Evolutionary conservation across 2,113 vertebrate genomes (phyloP).

Genomic region (Menura novaehollandiae): DNA sequence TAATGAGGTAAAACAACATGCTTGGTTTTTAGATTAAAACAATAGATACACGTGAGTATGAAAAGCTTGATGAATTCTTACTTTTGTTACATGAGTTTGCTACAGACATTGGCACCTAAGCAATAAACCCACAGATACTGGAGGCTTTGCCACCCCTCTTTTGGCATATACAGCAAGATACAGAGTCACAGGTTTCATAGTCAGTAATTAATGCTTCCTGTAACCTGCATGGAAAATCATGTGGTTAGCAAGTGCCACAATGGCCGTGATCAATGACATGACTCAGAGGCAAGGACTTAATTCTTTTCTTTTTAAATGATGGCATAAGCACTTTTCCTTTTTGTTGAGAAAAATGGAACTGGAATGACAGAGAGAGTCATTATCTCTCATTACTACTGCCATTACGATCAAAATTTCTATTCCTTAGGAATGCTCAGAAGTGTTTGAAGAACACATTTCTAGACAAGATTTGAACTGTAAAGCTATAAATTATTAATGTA

Average conservation of each 20-base stretch:
- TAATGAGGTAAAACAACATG: not conserved
- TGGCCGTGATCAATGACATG: not conserved
- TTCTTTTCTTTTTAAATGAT: not conserved
- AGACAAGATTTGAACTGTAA: not conserved
- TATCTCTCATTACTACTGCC: not conserved
- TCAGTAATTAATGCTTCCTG: not conserved
- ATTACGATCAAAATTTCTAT: not conserved
- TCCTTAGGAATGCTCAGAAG: not conserved
- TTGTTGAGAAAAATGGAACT: not conserved
- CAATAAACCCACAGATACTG: not conserved
- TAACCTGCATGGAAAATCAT: not conserved
- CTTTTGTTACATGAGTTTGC: not conserved
- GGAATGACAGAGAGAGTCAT: not conserved
- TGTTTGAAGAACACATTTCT: not conserved
- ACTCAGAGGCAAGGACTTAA: not conserved
- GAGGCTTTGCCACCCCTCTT: not conserved
- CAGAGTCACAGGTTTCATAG: not conserved
- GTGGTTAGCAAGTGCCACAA: not conserved
- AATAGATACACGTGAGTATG: not conserved
- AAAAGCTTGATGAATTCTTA: not conserved
- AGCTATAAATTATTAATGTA: not conserved
- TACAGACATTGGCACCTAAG: not conserved
- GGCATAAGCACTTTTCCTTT: accelerated
- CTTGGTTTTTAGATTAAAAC: not conserved
- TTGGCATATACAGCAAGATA: not conserved